A percentile compares a stretch with the other conserved stretches of the same genome.
Conservation (phyloP, 1,140 invertebrate species). For the Drosophila sulfurigaster region DNA sequence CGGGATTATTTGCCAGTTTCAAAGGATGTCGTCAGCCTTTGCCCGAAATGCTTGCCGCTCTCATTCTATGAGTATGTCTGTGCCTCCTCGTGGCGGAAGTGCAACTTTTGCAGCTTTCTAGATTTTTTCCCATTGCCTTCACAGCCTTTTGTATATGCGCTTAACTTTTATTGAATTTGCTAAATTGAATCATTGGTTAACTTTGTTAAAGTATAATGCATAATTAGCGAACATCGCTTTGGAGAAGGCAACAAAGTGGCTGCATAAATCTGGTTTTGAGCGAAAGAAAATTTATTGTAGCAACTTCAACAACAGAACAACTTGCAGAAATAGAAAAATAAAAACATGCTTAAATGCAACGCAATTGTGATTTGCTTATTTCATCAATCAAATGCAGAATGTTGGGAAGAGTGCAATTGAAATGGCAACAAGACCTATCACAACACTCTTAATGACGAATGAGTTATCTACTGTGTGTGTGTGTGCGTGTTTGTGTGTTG, state of each 20-base stretch:
- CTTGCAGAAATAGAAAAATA: not conserved
- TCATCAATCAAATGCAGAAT: constrained; percentile 3
- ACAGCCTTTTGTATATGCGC: constrained; percentile 27
- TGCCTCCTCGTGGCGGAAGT: constrained; percentile 9
- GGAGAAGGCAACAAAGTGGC: not conserved
- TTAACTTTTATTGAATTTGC: constrained; percentile 65
- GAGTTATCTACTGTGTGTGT: not conserved
- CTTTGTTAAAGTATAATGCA: constrained; percentile 46
- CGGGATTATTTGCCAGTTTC: constrained; percentile 76
- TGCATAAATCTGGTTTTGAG: not conserved
- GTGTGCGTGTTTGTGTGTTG: too few species aligned
- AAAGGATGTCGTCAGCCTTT: constrained; percentile 74
- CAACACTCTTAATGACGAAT: not conserved
- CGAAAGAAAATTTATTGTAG: too few species aligned
- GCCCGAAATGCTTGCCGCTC: constrained; percentile 17
- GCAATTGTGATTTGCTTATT: not conserved
- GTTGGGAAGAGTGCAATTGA: not conserved
- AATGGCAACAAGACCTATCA: not conserved
- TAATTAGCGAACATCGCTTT: constrained; percentile 29
- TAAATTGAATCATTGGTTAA: constrained; percentile 75
- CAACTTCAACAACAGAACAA: too few species aligned
- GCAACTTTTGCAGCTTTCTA: constrained; percentile 39
- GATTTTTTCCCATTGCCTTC: constrained; percentile 27
- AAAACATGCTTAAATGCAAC: not conserved
- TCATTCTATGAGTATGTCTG: not conserved